Base-by-base conservation (phyloP, 1,140 invertebrate species). In the Eriosoma lanigerum region DNA sequence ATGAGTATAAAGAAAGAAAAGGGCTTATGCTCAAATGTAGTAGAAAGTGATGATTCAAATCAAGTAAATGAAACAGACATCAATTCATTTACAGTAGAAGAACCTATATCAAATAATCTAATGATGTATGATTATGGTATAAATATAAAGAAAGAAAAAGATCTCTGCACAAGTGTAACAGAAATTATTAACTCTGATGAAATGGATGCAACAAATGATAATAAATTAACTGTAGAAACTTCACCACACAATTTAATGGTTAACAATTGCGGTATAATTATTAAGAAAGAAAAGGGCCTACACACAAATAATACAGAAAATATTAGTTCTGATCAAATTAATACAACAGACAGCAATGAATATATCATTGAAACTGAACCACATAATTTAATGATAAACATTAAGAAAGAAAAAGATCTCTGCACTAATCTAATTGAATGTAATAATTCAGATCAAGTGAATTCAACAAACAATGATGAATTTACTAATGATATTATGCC, bases 81-180 rank as follows among this genome's bases (percentile, higher is more conserved):
- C 1, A 21, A 24, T 24, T 38, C 21, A 48, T 48, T n/a, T 9
- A 68, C 6, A 9, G 21, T 26, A 26, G 13, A 46, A 26, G 13
- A 46, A 1, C 2, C 64, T 24, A 1, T 6, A 46, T 24, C 64
- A 46, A 19, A 5, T 9, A 46, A 15, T 6, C 38, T 32, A 44
- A 46, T 44, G 1, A 6, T 2, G 10, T 24, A 48, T 15, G 13
- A 70, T 68, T 9, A 26, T 26, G 0, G 17, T 12, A 6, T 72
- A 19, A 72, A 52, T 29, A 29, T 72, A n/a, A 52, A 72, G 24
- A 19, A 46, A 29, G 68, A 52, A 52, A 72, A 52, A 50, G 19
- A 13, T n/a, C 12, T 4, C 1, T 15, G 32, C 38, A 21, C 19
- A 66, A 44, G 50, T 50, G 15, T 5, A 0, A 19, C 9, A 52